Evolutionary conservation across 2,797 vertebrate species (phyloP).

Genomic region (Toxotes lorentzi): DNA sequence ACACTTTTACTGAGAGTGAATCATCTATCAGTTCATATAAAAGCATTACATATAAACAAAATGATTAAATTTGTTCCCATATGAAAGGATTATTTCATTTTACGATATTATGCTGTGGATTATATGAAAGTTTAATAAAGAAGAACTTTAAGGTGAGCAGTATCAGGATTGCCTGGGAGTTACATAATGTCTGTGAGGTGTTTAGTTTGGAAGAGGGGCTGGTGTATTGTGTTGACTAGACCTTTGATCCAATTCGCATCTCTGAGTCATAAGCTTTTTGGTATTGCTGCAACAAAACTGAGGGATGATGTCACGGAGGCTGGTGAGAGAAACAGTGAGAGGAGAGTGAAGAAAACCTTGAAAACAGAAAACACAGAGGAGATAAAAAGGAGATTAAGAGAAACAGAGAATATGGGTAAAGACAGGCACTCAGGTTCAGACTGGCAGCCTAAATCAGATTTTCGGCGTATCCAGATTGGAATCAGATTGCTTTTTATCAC

Average conservation of each 20-base stretch:
- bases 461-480: slow-evolving; percentile 39
- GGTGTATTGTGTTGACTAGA: slow-evolving; percentile 33
- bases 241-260: slow-evolving; percentile 41
- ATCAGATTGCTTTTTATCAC: slow-evolving; percentile 43
- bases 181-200: slow-evolving; percentile 18
- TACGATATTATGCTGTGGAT: slow-evolving; percentile 7
- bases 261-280: slow-evolving; percentile 47
- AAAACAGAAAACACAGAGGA: background rate
- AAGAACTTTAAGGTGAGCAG: slow-evolving; percentile 42
- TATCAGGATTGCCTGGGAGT: slow-evolving; percentile 48
- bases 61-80: slow-evolving; percentile 39
- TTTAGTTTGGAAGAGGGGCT: slow-evolving; percentile 20
- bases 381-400: background rate
- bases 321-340: slow-evolving; percentile 8
- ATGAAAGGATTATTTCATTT: slow-evolving; percentile 42
- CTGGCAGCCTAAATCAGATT: slow-evolving; percentile 41
- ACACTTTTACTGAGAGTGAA: slow-evolving; percentile 11
- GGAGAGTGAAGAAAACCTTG: background rate
- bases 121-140: slow-evolving; percentile 43
- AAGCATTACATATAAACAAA: slow-evolving; percentile 35
- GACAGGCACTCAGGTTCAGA: slow-evolving; percentile 11
- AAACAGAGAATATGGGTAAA: background rate
- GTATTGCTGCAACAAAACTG: slow-evolving; percentile 36
- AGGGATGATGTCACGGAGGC: slow-evolving; percentile 47
- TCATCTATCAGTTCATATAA: slow-evolving; percentile 36